Evolutionary conservation across 2,888 invertebrate genomes (phyloP).

Genomic region (Liopterus haemorrhoidalis): DNA sequence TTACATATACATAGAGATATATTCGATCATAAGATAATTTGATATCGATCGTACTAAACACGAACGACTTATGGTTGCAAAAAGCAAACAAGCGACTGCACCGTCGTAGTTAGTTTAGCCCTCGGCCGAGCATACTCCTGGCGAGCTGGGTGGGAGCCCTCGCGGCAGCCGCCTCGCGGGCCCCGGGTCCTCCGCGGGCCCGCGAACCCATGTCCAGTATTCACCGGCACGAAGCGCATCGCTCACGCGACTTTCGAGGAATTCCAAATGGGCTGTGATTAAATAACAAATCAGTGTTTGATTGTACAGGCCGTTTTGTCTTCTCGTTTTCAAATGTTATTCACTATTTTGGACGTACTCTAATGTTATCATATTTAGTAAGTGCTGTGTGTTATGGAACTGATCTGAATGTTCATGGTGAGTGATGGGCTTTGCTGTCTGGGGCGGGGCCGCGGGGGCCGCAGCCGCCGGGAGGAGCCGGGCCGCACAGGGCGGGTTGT

Average conservation of each 20-base stretch:
- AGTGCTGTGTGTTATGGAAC: constrained; percentile 34
- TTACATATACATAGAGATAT: too few relatives aligned
- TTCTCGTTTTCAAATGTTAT: constrained; percentile 47
- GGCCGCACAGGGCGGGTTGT: constrained; percentile 23
- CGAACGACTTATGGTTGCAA: too few relatives aligned
- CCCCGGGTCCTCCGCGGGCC: constrained; percentile 11
- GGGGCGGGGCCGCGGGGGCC: constrained; percentile 19
- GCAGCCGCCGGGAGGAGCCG: constrained; percentile 20
- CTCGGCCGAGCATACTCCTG: neutral
- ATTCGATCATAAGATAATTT: too few relatives aligned
- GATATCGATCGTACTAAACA: too few relatives aligned
- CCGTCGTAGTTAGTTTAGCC: neutral
- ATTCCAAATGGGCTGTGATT: constrained; percentile 80
- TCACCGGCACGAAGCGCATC: constrained; percentile 36
- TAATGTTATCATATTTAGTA: constrained; percentile 30
- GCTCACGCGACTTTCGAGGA: constrained; percentile 49
- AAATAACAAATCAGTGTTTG: constrained; percentile 59
- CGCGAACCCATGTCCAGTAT: too few relatives aligned
- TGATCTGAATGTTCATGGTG: constrained; percentile 10
- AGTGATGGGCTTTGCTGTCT: neutral
- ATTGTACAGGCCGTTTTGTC: constrained; percentile 65
- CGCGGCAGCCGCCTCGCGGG: too few relatives aligned
- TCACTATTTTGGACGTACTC: constrained; percentile 29
- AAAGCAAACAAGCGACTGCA: constrained; percentile 8
- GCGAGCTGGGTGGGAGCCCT: constrained; percentile 6